Conservation (phyloP, 2,888 invertebrate genomes). For the Arctia plantaginis region DNA sequence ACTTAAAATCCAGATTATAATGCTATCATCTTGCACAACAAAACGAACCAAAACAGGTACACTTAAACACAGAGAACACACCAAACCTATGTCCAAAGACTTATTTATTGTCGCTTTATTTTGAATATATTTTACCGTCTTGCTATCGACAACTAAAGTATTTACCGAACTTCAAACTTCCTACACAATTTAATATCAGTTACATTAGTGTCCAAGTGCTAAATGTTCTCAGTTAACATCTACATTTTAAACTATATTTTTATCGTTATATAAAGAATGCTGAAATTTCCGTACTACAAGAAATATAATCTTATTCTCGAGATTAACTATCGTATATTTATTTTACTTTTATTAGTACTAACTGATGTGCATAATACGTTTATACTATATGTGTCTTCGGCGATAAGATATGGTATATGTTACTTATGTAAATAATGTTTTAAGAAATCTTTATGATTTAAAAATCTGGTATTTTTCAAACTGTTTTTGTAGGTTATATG, state of each 20-base stretch:
- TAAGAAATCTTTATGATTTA: not conserved
- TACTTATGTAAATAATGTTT: not conserved
- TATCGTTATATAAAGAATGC: conserved; percentile 14
- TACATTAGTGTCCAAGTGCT: conserved; percentile 15
- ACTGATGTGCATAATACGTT: conserved; percentile 2
- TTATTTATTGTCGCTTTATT: not conserved
- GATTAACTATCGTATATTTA: conserved; percentile 23
- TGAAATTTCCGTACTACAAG: conserved; percentile 12
- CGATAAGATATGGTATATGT: conserved; percentile 19
- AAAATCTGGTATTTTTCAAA: not conserved
- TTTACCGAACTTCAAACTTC: conserved; percentile 9
- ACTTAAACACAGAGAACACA: not conserved
- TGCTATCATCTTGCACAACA: not conserved
- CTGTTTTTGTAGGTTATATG: too few species aligned
- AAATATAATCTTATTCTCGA: conserved; percentile 15
- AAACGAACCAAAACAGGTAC: not conserved
- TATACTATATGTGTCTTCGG: not conserved
- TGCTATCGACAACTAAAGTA: not conserved
- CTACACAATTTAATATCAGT: conserved; percentile 16
- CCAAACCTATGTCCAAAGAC: not conserved
- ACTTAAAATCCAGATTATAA: not conserved
- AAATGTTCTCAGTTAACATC: conserved; percentile 10
- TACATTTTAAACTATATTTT: conserved; percentile 12
- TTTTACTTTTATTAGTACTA: conserved; percentile 12
- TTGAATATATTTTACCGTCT: conserved; percentile 1